These are phyloP conservation scores for Drosophila tsacasi DNA, from an alignment of 1,140 invertebrate genomes.

Conservation along the genomic window DNA sequence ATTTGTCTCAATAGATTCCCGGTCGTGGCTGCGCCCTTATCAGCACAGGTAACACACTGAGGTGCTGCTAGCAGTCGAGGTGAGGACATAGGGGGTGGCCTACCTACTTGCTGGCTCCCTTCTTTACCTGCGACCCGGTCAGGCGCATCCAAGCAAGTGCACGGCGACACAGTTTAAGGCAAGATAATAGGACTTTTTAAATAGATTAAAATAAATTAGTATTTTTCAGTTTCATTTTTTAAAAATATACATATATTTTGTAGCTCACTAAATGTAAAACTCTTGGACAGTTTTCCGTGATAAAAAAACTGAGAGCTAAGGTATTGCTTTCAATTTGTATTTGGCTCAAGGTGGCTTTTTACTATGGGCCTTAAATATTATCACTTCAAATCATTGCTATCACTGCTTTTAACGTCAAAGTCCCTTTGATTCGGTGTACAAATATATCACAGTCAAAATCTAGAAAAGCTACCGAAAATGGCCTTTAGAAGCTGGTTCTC, in stretches of 20 bases:
- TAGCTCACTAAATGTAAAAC: too few species aligned
- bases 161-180: not conserved
- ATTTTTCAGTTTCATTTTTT: not conserved
- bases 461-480: slow-evolving; percentile 42
- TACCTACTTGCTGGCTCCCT: slow-evolving; percentile 3
- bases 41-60: slow-evolving; percentile 52
- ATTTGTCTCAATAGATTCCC: slow-evolving; percentile 76
- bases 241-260: not conserved
- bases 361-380: not conserved
- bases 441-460: slow-evolving; percentile 2
- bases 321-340: not conserved
- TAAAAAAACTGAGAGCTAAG: too few species aligned
- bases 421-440: not conserved
- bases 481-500: slow-evolving; percentile 65
- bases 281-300: too few species aligned
- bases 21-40: slow-evolving; percentile 53
- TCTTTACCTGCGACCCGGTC: slow-evolving; percentile 28
- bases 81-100: not conserved
- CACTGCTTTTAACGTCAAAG: not conserved
- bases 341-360: too few species aligned
- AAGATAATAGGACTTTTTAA: not conserved
- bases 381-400: not conserved
- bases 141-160: slow-evolving; percentile 23
- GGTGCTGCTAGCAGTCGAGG: slow-evolving; percentile 29
- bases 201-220: not conserved